Conservation (phyloP, 2,888 invertebrate genomes). For the Cephalotes varians region DNA sequence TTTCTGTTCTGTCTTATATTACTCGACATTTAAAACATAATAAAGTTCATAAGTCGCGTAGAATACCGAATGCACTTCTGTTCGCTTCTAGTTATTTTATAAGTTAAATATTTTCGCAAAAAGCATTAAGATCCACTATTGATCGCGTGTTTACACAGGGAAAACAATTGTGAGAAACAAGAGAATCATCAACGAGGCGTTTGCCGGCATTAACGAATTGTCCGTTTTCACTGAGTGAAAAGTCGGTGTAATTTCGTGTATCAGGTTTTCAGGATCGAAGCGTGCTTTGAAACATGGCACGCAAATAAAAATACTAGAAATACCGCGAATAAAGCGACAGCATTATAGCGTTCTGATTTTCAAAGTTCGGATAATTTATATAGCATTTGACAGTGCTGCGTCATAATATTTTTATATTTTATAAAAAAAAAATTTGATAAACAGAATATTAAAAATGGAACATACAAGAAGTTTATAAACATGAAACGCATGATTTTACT, state of each 20-base stretch:
- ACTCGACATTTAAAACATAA: not conserved
- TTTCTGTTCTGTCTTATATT: not conserved
- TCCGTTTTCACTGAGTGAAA: conserved; percentile 47
- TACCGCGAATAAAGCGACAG: conserved; percentile 44
- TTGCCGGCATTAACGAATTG: conserved; percentile 28
- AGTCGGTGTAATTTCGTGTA: conserved; percentile 67
- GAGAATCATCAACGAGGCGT: not conserved
- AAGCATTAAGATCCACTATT: not conserved
- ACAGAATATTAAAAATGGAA: not conserved
- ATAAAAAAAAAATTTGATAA: conserved; percentile 10
- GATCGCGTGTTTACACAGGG: conserved; percentile 7
- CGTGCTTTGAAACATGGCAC: conserved; percentile 58
- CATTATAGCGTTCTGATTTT: conserved; percentile 26
- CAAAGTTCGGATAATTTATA: not conserved
- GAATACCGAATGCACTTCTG: not conserved
- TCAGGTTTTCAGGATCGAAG: conserved; percentile 65
- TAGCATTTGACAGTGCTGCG: not conserved
- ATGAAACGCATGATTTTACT: not conserved
- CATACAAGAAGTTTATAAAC: not conserved
- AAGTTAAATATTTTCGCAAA: not conserved
- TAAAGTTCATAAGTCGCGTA: not conserved
- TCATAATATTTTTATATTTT: not conserved
- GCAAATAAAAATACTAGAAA: conserved; percentile 65
- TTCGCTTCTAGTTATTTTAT: not conserved
- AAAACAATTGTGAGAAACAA: not conserved